phyloP scores from a whole-genome alignment of 2,888 invertebrate species.

The Caenorhabditis panamensis region DNA sequence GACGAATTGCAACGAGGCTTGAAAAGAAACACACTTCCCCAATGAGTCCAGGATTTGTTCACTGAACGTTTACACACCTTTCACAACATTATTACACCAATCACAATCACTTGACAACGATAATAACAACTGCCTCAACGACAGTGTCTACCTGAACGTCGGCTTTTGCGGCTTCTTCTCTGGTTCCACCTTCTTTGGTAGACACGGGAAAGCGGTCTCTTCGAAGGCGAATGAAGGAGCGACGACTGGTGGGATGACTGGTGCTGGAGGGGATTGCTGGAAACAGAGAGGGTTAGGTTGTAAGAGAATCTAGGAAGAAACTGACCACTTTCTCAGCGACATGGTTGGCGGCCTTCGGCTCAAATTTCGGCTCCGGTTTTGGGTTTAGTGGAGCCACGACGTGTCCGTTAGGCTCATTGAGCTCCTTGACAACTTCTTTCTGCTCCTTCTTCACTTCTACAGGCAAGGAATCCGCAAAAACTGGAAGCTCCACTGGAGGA shows the following conservation, averaged over 20 bases:
- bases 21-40: too few species aligned
- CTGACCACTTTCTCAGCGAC: neutral
- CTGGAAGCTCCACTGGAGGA: constrained; percentile 4
- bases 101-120: constrained; percentile 43
- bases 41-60: too few species aligned
- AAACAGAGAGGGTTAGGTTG: neutral
- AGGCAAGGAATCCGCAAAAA: constrained; percentile 10
- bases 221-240: constrained; percentile 70
- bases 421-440: too few species aligned
- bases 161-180: constrained; percentile 64
- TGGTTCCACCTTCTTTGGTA: constrained; percentile 68
- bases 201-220: constrained; percentile 72
- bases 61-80: constrained; percentile 39
- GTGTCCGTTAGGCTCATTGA: neutral
- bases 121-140: constrained; percentile 16
- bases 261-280: constrained; percentile 20
- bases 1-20: too few species aligned
- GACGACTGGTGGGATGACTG: neutral
- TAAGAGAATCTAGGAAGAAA: neutral
- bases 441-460: neutral
- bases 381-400: neutral
- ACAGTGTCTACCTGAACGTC: constrained; percentile 67
- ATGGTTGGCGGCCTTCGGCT: neutral
- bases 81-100: constrained; percentile 10
- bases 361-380: neutral